phyloP scores from a whole-genome alignment of 2,797 vertebrate species.

The Amazona ochrocephala region DNA sequence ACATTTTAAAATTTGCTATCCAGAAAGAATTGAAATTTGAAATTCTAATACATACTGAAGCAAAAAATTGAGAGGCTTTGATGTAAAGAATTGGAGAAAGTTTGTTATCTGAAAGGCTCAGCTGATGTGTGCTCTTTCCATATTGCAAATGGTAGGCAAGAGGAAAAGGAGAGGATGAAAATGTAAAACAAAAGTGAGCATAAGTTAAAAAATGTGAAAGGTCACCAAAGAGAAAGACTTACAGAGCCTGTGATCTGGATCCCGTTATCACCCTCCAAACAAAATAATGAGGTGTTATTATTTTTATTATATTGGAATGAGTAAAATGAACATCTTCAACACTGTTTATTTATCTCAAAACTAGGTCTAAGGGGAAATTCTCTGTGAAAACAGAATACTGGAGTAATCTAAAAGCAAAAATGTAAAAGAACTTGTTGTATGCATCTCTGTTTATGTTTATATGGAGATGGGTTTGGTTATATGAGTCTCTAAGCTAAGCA shows the following conservation, averaged over 20 bases:
- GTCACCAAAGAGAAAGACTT: slow-evolving; percentile 26
- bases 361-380: slow-evolving; percentile 1
- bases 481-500: slow-evolving; percentile 3
- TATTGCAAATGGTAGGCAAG: neutral
- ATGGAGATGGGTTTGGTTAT: neutral
- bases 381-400: slow-evolving; percentile 1
- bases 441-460: slow-evolving; percentile 10
- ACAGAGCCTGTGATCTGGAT: slow-evolving; percentile 24
- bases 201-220: slow-evolving; percentile 18
- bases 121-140: neutral
- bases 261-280: slow-evolving; percentile 1
- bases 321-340: slow-evolving; percentile 40
- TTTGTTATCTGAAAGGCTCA: neutral
- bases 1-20: neutral
- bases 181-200: neutral
- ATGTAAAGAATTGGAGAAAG: neutral
- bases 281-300: slow-evolving; percentile 49
- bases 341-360: slow-evolving; percentile 52
- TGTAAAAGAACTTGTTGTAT: neutral
- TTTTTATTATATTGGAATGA: slow-evolving; percentile 47
- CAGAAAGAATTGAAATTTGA: neutral
- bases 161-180: neutral
- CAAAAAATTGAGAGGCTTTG: neutral
- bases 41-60: neutral
- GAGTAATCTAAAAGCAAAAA: neutral